Conservation (phyloP, 2,113 vertebrate genomes). For the Pachypanchax playfairii region DNA sequence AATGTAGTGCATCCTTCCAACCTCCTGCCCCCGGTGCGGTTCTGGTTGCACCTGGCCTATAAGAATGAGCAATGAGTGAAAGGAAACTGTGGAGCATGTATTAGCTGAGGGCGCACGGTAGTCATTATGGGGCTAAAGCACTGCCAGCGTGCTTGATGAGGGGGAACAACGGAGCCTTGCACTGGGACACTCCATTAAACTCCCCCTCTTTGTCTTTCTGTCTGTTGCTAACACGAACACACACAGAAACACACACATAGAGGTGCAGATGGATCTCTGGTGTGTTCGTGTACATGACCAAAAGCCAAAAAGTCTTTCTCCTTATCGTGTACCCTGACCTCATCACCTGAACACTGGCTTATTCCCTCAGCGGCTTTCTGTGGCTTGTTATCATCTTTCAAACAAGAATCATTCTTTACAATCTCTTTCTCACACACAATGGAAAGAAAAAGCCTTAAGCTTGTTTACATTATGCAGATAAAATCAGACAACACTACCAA, state of each 20-base stretch:
- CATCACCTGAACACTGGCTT: conserved; percentile 25
- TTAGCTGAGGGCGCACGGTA: conserved; percentile 59
- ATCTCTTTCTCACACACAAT: conserved; percentile 17
- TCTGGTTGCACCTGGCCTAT: conserved; percentile 55
- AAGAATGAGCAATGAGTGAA: conserved; percentile 74
- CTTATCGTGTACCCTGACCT: conserved; percentile 30
- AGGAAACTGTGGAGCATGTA: conserved; percentile 55
- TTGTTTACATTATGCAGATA: conserved; percentile 30
- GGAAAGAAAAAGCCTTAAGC: conserved; percentile 15
- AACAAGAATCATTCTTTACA: conserved; percentile 17
- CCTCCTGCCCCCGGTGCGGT: conserved; percentile 32
- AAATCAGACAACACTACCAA: conserved; percentile 12
- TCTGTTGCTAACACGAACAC: conserved; percentile 40
- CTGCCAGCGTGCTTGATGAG: conserved; percentile 75
- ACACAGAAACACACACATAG: conserved; percentile 31
- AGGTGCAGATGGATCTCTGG: conserved; percentile 13
- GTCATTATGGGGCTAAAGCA: conserved; percentile 77
- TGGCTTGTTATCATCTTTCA: conserved; percentile 15
- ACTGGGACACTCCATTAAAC: conserved; percentile 76
- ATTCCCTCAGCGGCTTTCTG: neutral
- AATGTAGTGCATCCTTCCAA: conserved; percentile 56
- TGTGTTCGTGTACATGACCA: conserved; percentile 48
- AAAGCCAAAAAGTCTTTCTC: conserved; percentile 46
- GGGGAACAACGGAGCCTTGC: conserved; percentile 71
- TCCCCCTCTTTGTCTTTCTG: conserved; percentile 74